A percentile compares a stretch with the other conserved stretches of the same genome.
Evolutionary conservation across 1,140 invertebrate species (phyloP).

Genomic region (Pogonus chalceus): DNA sequence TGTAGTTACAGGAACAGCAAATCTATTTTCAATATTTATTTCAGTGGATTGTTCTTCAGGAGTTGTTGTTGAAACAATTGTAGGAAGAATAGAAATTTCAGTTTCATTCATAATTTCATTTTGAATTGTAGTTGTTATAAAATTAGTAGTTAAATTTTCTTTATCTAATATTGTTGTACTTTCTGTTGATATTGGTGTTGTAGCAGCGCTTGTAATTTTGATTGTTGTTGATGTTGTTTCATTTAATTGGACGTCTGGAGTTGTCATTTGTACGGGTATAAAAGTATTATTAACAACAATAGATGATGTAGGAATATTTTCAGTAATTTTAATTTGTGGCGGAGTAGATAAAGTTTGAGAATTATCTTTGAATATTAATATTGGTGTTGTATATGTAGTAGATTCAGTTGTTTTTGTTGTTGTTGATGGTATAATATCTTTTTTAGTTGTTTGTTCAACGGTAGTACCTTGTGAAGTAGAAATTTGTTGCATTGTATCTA

Average conservation of each 20-base stretch:
- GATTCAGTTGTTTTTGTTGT: not conserved
- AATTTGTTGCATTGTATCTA: not conserved
- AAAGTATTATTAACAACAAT: too few species aligned
- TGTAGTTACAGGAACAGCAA: too few species aligned
- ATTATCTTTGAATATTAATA: too few species aligned
- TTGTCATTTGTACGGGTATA: too few species aligned
- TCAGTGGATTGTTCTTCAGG: not conserved
- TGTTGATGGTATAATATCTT: not conserved
- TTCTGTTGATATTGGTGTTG: slow-evolving; percentile 5
- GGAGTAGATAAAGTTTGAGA: too few species aligned
- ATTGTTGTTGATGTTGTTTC: slow-evolving; percentile 8
- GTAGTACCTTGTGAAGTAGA: not conserved
- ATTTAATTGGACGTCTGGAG: too few species aligned
- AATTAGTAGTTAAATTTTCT: too few species aligned
- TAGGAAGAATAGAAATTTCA: not conserved
- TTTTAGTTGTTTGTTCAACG: not conserved
- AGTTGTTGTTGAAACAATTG: not conserved
- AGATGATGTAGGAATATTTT: too few species aligned
- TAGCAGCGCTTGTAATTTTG: slow-evolving; percentile 9
- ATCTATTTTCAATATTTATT: too few species aligned
- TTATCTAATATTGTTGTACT: too few species aligned
- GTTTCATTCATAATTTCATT: not conserved
- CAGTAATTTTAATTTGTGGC: too few species aligned
- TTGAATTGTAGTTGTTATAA: not conserved
- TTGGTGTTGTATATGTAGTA: not conserved